A percentile compares a stretch with the other conserved stretches of the same genome.
Conservation (phyloP, 2,797 vertebrate species). For the Peromyscus eremicus region DNA sequence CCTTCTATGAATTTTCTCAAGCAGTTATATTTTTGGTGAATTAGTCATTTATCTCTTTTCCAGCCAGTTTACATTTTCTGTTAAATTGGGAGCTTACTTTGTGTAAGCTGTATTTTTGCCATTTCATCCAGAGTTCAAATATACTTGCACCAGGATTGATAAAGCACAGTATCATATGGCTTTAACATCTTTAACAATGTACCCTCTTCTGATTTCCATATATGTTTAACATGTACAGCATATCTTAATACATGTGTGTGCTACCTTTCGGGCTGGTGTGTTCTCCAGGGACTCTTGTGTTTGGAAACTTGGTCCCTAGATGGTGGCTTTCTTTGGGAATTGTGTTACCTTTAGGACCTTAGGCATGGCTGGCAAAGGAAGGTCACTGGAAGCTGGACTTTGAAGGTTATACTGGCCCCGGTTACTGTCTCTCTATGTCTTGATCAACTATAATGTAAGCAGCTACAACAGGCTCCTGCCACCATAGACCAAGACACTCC, state of each 20-base stretch:
- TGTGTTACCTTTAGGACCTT: not conserved
- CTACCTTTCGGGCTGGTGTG: not conserved
- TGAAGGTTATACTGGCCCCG: not conserved
- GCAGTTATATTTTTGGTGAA: not conserved
- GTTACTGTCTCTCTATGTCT: not conserved
- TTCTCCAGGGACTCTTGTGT: not conserved
- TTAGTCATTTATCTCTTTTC: not conserved
- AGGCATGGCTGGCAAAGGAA: not conserved
- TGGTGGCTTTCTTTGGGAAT: not conserved
- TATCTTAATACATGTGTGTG: not conserved
- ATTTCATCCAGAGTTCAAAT: not conserved
- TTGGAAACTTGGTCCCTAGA: not conserved
- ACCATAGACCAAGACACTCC: not conserved
- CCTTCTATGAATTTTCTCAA: not conserved
- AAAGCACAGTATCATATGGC: not conserved
- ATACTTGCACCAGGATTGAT: not conserved
- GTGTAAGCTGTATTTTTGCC: not conserved
- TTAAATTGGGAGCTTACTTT: not conserved
- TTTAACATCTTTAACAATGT: not conserved
- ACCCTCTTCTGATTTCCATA: not conserved
- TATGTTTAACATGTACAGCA: not conserved
- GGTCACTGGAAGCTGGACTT: not conserved
- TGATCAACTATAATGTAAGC: not conserved
- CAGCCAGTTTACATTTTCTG: not conserved
- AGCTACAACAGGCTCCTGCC: not conserved